Conservation (phyloP, 2,113 vertebrate genomes). For the Nothobranchius kuhntae region DNA sequence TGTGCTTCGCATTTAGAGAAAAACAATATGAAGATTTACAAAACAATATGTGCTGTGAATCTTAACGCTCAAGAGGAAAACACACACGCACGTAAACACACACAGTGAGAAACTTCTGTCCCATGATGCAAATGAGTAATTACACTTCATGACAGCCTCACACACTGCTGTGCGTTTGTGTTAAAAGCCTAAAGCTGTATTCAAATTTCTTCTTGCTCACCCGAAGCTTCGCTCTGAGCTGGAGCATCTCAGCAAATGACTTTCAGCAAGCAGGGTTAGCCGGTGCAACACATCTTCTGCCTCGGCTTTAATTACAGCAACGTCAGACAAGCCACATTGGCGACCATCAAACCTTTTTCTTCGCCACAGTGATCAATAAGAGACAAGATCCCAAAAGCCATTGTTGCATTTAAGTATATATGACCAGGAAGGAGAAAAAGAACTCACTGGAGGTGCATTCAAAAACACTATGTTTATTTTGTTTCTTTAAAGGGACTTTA, state of each 20-base stretch:
- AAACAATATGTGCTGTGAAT: constrained; percentile 4
- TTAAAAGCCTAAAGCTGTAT: neutral
- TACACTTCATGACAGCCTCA: neutral
- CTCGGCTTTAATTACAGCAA: constrained; percentile 67
- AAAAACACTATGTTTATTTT: neutral
- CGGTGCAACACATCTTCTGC: constrained; percentile 35
- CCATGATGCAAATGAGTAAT: neutral
- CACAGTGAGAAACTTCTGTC: neutral
- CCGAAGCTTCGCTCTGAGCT: constrained; percentile 13
- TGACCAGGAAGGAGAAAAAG: neutral
- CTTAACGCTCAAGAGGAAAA: neutral
- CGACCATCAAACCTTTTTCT: constrained; percentile 27
- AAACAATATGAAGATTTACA: constrained; percentile 15
- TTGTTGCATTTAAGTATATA: neutral
- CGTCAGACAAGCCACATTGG: constrained; percentile 28
- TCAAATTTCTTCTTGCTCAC: neutral
- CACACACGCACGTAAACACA: neutral
- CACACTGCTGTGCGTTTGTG: neutral
- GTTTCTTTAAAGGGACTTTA: constrained; percentile 38
- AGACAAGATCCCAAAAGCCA: neutral
- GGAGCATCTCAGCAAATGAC: constrained; percentile 20
- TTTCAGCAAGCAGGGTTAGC: constrained; percentile 17
- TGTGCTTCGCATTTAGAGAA: constrained; percentile 16
- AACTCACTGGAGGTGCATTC: neutral
- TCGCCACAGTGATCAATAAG: constrained; percentile 41